Conservation (phyloP, 2,888 invertebrate genomes). For the Dioctria rufipes region DNA sequence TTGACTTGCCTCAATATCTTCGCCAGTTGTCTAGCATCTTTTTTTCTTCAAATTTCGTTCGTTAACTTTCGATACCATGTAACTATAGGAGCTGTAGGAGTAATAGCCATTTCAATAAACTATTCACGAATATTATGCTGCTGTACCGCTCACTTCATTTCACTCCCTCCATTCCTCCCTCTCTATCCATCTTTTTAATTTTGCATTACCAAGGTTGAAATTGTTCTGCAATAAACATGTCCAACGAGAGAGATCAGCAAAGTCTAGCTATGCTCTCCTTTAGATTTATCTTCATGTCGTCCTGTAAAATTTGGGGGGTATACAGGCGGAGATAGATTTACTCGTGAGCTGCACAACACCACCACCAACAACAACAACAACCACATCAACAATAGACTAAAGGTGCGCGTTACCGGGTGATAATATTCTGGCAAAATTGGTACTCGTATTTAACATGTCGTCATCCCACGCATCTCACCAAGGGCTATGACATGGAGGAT, state of each 20-base stretch:
- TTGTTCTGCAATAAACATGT: conserved; percentile 49
- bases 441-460: not conserved
- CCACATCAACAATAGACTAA: not conserved
- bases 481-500: not conserved
- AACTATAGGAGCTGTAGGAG: too few species aligned
- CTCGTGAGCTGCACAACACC: not conserved
- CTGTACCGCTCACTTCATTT: too few species aligned
- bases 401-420: conserved; percentile 23
- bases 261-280: conserved; percentile 15
- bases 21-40: too few species aligned
- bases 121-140: too few species aligned
- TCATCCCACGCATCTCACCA: conserved; percentile 43
- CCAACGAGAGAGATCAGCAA: not conserved
- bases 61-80: too few species aligned
- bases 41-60: too few species aligned
- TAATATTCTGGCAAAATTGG: conserved; percentile 1
- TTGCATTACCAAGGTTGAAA: conserved; percentile 43
- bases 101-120: too few species aligned
- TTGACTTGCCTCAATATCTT: not conserved
- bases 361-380: not conserved
- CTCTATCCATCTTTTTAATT: conserved; percentile 50
- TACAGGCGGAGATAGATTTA: conserved; percentile 25
- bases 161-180: not conserved
- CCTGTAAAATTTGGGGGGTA: not conserved
- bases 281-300: conserved; percentile 41